Conservation (phyloP, 37 sponge, comb jelly and placozoan genomes). For the Theonella swinhoei region DNA sequence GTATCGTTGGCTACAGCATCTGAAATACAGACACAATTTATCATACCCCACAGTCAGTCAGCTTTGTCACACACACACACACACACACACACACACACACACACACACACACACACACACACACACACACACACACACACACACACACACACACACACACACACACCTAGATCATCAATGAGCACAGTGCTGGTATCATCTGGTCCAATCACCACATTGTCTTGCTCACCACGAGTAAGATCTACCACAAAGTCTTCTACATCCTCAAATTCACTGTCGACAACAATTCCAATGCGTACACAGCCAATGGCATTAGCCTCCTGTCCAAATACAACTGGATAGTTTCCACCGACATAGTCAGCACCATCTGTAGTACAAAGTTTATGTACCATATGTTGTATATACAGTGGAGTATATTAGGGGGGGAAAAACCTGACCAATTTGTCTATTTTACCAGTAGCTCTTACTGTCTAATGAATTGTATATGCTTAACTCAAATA, state of each 20-base stretch:
- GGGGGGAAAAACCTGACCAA: too few species aligned
- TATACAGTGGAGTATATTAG: too few species aligned
- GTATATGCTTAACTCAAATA: too few species aligned
- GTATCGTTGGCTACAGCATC: constrained; percentile 36
- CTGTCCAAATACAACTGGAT: not conserved
- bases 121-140: too few species aligned
- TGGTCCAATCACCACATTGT: not conserved
- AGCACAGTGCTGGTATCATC: not conserved
- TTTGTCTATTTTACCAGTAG: too few species aligned
- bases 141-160: not conserved
- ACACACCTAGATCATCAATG: constrained; percentile 36
- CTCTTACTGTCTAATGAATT: too few species aligned
- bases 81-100: too few species aligned
- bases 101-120: too few species aligned
- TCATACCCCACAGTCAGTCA: too few species aligned
- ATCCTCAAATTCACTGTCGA: constrained; percentile 21
- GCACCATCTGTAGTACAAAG: not conserved
- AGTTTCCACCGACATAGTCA: constrained; percentile 14
- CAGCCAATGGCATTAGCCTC: constrained; percentile 18
- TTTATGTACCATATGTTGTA: too few species aligned
- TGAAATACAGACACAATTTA: too few species aligned
- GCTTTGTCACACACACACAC: too few species aligned
- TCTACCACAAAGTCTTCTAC: constrained; percentile 2
- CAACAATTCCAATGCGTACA: not conserved
- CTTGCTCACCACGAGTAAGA: not conserved